These are phyloP conservation scores for Euborellia annulipes DNA, from an alignment of 1,140 invertebrate species.

Conservation along the genomic window DNA sequence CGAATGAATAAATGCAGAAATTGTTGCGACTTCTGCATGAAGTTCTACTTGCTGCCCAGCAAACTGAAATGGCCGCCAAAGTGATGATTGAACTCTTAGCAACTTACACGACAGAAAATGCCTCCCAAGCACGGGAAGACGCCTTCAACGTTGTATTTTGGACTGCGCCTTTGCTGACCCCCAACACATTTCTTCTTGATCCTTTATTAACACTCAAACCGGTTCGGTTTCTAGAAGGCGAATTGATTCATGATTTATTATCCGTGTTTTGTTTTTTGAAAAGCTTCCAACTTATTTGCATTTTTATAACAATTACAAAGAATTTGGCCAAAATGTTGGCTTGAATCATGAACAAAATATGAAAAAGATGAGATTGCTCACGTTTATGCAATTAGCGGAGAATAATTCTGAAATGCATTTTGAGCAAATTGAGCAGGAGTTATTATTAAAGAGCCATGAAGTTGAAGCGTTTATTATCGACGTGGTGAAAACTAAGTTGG, in stretches of 20 bases:
- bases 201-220: slow-evolving; percentile 85
- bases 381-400: slow-evolving; percentile 94
- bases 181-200: slow-evolving; percentile 87
- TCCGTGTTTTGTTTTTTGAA: slow-evolving; percentile 90
- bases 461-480: slow-evolving; percentile 95
- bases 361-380: slow-evolving; percentile 89
- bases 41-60: slow-evolving; percentile 56
- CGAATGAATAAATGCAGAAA: slow-evolving; percentile 85
- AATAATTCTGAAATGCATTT: slow-evolving; percentile 80
- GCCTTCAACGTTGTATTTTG: slow-evolving; percentile 91
- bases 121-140: slow-evolving; percentile 89
- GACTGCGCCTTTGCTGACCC: slow-evolving; percentile 87
- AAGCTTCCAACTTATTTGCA: slow-evolving; percentile 76
- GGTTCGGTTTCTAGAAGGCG: slow-evolving; percentile 84
- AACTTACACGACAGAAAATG: slow-evolving; percentile 93
- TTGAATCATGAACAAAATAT: slow-evolving; percentile 89
- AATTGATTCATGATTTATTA: slow-evolving; percentile 89
- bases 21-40: slow-evolving; percentile 77
- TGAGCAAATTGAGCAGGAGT: slow-evolving; percentile 69
- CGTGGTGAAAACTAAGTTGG: slow-evolving; percentile 88
- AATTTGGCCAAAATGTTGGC: slow-evolving; percentile 85
- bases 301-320: slow-evolving; percentile 86
- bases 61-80: slow-evolving; percentile 76
- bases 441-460: slow-evolving; percentile 70
- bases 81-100: slow-evolving; percentile 93